Evolutionary conservation across 2,113 vertebrate species (phyloP), one percentile per base, ranked within the genome.

Genomic region (Pantherophis guttatus): DNA sequence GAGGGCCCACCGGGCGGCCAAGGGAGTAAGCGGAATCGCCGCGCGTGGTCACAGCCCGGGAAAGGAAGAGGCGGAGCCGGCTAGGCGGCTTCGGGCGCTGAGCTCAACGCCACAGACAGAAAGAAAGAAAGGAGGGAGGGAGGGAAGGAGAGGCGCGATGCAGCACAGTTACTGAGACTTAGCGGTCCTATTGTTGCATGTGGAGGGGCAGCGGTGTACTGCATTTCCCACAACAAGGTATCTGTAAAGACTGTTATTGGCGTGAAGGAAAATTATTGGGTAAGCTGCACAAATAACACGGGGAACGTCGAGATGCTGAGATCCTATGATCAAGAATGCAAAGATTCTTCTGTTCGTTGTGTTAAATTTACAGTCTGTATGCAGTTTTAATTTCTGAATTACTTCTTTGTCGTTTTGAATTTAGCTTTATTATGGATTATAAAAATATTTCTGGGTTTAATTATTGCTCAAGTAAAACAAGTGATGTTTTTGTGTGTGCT

Each of bases 11-110:
- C 95, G 96, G 92, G 93, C 91, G 52, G 95, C 93, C 91, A 58
- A 92, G 91, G 93, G 91, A 94, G 91, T 92, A 94, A 96, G 96
- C 96, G 95, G 96, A 96, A 96, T 95, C 95, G 90, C 94, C 91
- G 94, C 95, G 95, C 95, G 95, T 93, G 95, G 95, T 92, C 94
- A 94, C 95, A 95, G 90, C 94, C 95, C 94, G 92, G 90, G 54
- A 94, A 23, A 90, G 92, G 90, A 93, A 94, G 93, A 75, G 93
- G 93, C 58, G 86, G 95, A 92, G 94, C 50, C 59, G 86, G 91
- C 52, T 93, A 91, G 0, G 93, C 91, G 50, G 91, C 55, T 59
- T 70, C 54, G 21, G 54, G 62, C 86, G 50, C 87, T 44, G 50
- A 3, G 6, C 2, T 81, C 5, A 1, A 39, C 90, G 87, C 90